A percentile compares a stretch with the other conserved stretches of the same genome.
These are phyloP conservation scores for Aspidiotus destructor DNA, from an alignment of 2,888 invertebrate genomes.

Conservation along the genomic window DNA sequence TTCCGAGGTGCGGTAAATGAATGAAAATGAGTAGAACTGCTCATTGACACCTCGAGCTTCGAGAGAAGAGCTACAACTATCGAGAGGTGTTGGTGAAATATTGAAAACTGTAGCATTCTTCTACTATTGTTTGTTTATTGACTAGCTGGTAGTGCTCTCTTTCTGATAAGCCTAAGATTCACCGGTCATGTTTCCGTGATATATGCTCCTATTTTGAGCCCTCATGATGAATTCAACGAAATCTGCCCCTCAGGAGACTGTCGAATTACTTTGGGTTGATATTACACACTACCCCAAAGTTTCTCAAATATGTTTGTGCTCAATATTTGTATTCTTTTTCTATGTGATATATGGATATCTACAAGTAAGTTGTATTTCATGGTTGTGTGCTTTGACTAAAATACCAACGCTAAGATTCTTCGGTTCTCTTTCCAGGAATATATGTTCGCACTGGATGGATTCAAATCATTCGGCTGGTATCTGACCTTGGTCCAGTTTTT, in stretches of 20 bases:
- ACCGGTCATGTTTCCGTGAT: too few relatives aligned
- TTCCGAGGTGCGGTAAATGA: too few relatives aligned
- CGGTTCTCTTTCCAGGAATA: conserved; percentile 53
- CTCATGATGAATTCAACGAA: not conserved
- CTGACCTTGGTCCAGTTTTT: conserved; percentile 85
- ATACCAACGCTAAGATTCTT: conserved; percentile 6
- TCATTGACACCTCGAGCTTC: too few relatives aligned
- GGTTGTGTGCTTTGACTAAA: conserved; percentile 12
- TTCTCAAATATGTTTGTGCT: conserved; percentile 65
- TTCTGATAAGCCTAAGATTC: too few relatives aligned
- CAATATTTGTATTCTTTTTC: conserved; percentile 71
- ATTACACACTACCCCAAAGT: conserved; percentile 55
- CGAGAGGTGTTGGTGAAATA: too few relatives aligned
- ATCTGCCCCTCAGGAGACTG: not conserved
- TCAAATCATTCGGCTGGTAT: conserved; percentile 83
- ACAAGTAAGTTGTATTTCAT: conserved; percentile 45
- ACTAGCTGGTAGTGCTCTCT: too few relatives aligned
- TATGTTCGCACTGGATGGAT: conserved; percentile 81
- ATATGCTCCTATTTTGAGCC: too few relatives aligned
- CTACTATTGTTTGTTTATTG: too few relatives aligned
- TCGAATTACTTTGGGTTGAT: conserved; percentile 54
- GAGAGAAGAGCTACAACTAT: too few relatives aligned
- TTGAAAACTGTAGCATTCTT: too few relatives aligned
- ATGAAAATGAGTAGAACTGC: too few relatives aligned
- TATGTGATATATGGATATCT: conserved; percentile 86